Conservation (phyloP, 2,797 vertebrate genomes). For the Melopsittacus undulatus region DNA sequence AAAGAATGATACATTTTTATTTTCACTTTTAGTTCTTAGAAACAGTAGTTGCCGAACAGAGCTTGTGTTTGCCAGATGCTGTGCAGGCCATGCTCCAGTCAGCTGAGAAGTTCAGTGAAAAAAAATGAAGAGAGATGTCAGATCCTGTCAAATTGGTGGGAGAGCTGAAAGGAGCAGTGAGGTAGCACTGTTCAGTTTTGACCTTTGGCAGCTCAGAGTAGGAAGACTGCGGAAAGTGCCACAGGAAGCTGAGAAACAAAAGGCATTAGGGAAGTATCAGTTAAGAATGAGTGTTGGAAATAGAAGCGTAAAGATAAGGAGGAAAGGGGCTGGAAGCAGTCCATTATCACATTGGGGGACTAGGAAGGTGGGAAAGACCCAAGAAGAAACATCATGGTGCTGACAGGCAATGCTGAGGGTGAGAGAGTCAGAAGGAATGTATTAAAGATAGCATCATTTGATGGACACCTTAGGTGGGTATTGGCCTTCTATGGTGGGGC, state of each 20-base stretch:
- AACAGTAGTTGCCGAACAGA: neutral
- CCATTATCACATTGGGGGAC: rapidly evolving
- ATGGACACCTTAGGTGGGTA: neutral
- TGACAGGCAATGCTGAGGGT: neutral
- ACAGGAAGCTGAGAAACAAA: neutral
- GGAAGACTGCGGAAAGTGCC: neutral
- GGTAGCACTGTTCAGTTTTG: neutral
- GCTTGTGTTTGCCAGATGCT: neutral
- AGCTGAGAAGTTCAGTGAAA: neutral
- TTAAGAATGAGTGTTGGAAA: neutral
- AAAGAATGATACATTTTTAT: neutral
- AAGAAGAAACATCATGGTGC: neutral
- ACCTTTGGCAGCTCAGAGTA: neutral
- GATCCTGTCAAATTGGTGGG: neutral
- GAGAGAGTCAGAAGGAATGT: neutral
- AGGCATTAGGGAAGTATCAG: neutral
- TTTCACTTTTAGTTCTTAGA: neutral
- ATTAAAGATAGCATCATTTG: neutral
- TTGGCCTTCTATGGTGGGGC: no score
- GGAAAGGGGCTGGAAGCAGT: neutral
- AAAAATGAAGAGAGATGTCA: neutral
- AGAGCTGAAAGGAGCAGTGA: neutral
- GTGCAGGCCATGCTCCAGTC: neutral
- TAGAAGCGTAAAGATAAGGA: neutral
- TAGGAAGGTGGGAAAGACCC: neutral